These are phyloP conservation scores for Cabera pusaria DNA, from an alignment of 2,888 invertebrate genomes.

Conservation along the genomic window DNA sequence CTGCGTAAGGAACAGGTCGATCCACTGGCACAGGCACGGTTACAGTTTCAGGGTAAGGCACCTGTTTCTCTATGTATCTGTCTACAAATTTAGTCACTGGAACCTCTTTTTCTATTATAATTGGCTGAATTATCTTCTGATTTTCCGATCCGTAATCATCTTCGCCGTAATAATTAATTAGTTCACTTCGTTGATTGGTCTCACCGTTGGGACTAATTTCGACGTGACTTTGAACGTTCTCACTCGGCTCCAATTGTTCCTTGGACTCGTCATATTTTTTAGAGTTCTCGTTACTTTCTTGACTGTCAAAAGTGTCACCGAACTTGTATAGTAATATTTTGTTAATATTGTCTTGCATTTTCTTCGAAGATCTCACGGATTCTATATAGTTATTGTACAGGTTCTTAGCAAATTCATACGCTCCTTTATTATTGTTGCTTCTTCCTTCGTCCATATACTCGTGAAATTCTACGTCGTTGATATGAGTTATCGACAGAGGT, in stretches of 20 bases:
- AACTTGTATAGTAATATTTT: constrained; percentile 48
- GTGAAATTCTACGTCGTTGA: constrained; percentile 73
- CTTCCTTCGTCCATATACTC: constrained; percentile 71
- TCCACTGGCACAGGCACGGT: constrained; percentile 64
- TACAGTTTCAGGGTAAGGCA: constrained; percentile 67
- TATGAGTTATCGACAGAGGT: constrained; percentile 78
- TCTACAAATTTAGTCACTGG: constrained; percentile 73
- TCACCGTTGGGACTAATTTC: constrained; percentile 53
- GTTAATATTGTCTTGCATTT: constrained; percentile 57
- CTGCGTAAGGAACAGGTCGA: constrained; percentile 68
- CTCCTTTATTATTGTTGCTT: constrained; percentile 53
- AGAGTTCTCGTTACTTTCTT: constrained; percentile 47
- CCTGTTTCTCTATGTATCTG: constrained; percentile 68
- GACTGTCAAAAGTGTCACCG: constrained; percentile 38
- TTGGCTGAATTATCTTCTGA: constrained; percentile 68
- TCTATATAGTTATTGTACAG: constrained; percentile 62
- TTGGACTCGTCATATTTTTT: constrained; percentile 42
- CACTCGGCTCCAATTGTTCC: constrained; percentile 59
- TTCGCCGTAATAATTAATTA: constrained; percentile 40
- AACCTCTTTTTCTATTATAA: constrained; percentile 72
- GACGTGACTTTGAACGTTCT: constrained; percentile 57
- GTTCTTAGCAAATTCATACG: constrained; percentile 51
- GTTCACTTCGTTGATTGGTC: constrained; percentile 51
- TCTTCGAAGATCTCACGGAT: constrained; percentile 63
- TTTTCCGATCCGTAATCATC: constrained; percentile 48